Evolutionary conservation across 2,113 vertebrate species (phyloP), one percentile per base, ranked within the genome.

Genomic region (Galbula dea): DNA sequence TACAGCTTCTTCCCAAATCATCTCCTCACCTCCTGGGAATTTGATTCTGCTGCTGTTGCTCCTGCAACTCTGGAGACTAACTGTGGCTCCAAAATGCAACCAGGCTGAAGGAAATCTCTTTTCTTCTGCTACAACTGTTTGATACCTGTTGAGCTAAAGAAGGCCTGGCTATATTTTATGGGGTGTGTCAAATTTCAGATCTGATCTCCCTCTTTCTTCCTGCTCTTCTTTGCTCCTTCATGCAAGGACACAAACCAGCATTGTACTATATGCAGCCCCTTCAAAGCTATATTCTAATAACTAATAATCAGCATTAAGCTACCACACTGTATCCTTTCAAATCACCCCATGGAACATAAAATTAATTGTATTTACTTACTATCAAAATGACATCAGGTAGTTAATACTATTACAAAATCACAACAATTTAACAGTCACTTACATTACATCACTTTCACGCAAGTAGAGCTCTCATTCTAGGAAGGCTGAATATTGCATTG

Each of bases 281-380:
- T 67, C 58, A 78, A 71, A 74, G 22, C 20, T 46, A 22, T 65
- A 36, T 63, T 76, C 27, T 71, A 85, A 62, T 72, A 84, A 49
- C 39, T 74, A 69, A 71, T 59, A 80, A 88, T 83, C 67, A 77
- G n/a, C 41, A 55, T 54, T 85, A 80, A 83, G 79, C 73, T 86
- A 59, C 41, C 30, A 39, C 54, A 58, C 11, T 45, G 12, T 51
- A 89, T 63, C 36, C 20, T 86, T 82, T 77, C 34, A 79, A 77
- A 83, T 43, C 65, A 48, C 12, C 39, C 14, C 17, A 2, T 3
- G 48, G 51, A 86, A 78, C 66, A 88, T 83, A 55, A 71, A 88
- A 90, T 66, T 34, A 84, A 84, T 67, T 52, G 20, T 34, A 85
- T 87, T 73, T 89, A 36, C 22, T 54, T 76, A 68, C 37, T 81